Evolutionary conservation across 2,888 invertebrate genomes (phyloP).

Genomic region (Pseudococcus jackbeardsleyi): DNA sequence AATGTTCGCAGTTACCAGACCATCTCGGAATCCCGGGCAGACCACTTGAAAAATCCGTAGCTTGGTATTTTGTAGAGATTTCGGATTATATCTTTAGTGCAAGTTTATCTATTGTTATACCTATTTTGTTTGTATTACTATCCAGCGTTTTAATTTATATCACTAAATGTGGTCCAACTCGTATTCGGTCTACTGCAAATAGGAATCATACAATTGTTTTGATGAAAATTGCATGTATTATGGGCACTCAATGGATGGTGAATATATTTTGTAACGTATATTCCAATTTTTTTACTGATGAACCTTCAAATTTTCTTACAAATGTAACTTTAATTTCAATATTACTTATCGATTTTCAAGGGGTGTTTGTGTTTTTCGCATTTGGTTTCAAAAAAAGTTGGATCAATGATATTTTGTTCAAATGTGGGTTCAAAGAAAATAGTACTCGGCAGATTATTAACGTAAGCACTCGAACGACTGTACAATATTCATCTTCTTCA

Average conservation of each 20-base stretch:
- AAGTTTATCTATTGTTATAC: background rate
- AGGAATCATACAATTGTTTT: background rate
- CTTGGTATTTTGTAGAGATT: background rate
- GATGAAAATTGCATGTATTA: background rate
- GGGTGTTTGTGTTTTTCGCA: background rate
- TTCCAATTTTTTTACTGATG: background rate
- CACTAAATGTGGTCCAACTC: background rate
- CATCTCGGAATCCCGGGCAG: background rate
- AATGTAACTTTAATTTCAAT: background rate
- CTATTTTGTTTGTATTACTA: background rate
- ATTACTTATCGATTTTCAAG: background rate
- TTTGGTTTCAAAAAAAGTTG: background rate
- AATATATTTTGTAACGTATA: background rate
- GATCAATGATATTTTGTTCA: background rate
- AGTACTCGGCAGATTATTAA: background rate
- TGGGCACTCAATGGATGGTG: background rate
- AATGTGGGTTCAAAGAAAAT: background rate
- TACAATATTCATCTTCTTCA: no score
- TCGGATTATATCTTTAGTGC: background rate
- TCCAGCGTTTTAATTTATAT: background rate
- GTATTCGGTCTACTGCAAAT: background rate
- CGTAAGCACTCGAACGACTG: no score
- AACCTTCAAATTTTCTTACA: background rate
- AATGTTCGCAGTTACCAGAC: background rate
- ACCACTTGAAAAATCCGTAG: background rate